Percentiles rank a stretch among this genome's conserved stretches.
Conservation (phyloP, 2,888 invertebrate species). For the Rhagonycha fulva region DNA sequence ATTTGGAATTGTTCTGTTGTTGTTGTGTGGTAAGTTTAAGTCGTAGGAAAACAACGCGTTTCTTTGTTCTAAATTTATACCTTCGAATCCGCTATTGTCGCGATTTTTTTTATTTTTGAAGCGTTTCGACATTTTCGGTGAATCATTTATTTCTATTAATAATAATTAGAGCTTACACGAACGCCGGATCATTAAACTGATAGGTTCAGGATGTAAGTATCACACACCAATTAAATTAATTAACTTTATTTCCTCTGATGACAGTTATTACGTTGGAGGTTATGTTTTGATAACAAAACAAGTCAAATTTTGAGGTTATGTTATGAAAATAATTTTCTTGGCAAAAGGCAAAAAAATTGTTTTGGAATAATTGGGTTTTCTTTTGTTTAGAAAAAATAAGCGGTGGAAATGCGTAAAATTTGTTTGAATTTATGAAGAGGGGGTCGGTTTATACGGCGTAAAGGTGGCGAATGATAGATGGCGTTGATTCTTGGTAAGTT, state of each 20-base stretch:
- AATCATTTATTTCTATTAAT: not conserved
- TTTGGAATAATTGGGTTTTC: not conserved
- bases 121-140: not conserved
- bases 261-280: not conserved
- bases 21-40: not conserved
- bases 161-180: not conserved
- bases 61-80: not conserved
- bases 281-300: not conserved
- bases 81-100: not conserved
- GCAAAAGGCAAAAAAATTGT: not conserved
- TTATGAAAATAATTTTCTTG: not conserved
- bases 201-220: not conserved
- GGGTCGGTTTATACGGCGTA: not conserved
- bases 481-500: conserved; percentile 4
- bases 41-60: not conserved
- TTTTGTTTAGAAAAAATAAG: not conserved
- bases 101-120: not conserved
- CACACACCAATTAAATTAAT: not conserved
- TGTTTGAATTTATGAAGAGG: not conserved
- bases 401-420: not conserved
- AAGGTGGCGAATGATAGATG: conserved; percentile 14
- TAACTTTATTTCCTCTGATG: not conserved
- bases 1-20: not conserved
- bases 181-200: not conserved
- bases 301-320: not conserved